Percentiles rank a stretch among this genome's conserved stretches.
Conservation (phyloP, 35 echinoderm and acorn worm species). For the Eucidaris tribuloides region DNA sequence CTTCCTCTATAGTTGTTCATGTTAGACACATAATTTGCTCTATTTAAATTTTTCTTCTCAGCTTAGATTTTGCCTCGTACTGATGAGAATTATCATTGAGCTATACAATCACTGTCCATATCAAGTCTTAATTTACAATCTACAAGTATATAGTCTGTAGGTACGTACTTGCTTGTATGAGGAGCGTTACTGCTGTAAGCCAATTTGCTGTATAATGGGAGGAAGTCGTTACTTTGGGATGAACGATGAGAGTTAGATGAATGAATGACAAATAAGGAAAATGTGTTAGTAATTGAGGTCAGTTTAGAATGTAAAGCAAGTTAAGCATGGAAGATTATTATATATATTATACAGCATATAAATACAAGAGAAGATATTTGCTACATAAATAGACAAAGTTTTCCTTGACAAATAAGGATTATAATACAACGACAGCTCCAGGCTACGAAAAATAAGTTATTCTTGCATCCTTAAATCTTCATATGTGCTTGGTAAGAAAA, state of each 20-base stretch:
- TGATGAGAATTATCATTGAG: not conserved
- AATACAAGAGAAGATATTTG: not conserved
- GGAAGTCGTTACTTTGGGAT: conserved; percentile 31
- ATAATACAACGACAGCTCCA: no score
- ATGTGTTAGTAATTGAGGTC: not conserved
- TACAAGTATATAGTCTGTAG: not conserved
- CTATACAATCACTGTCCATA: no score
- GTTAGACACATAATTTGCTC: no score
- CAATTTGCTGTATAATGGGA: conserved; percentile 2
- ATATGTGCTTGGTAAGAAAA: no score
- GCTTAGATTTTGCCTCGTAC: not conserved
- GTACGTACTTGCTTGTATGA: not conserved
- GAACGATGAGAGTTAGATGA: no score
- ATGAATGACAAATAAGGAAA: no score
- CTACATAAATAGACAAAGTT: not conserved
- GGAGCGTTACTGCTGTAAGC: not conserved
- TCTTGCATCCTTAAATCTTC: no score
- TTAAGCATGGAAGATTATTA: not conserved
- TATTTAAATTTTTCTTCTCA: not conserved
- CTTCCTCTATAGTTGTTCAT: no score
- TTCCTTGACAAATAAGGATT: not conserved
- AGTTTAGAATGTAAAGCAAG: not conserved
- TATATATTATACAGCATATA: not conserved
- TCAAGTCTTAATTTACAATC: no score
- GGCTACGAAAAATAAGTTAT: no score